Evolutionary conservation across 1,140 invertebrate genomes (phyloP).

Genomic region (Argopecten irradians): DNA sequence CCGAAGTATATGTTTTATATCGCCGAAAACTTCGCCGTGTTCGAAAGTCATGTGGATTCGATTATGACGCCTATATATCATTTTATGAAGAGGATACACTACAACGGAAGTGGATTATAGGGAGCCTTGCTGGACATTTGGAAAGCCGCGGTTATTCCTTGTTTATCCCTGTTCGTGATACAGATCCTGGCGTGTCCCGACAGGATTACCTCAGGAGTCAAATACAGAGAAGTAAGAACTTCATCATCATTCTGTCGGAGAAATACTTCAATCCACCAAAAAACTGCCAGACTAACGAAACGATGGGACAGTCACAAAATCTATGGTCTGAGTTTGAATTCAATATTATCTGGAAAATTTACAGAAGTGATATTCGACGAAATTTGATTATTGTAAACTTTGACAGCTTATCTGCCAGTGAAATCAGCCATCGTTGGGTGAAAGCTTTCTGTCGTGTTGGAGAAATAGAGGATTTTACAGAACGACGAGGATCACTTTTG

Average conservation of each 20-base stretch:
- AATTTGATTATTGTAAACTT: constrained; percentile 46
- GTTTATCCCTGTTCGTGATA: constrained; percentile 31
- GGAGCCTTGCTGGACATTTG: neutral
- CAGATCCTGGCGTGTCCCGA: neutral
- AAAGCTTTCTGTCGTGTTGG: constrained; percentile 44
- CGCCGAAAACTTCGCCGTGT: neutral
- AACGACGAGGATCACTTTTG: neutral
- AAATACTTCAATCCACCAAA: neutral
- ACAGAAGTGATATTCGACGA: constrained; percentile 13
- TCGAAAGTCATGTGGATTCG: neutral
- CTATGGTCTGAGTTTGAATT: constrained; percentile 37
- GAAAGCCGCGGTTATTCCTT: constrained; percentile 28
- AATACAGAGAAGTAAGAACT: constrained; percentile 27
- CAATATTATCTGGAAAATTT: constrained; percentile 41
- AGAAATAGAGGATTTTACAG: constrained; percentile 11
- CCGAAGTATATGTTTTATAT: constrained; percentile 43
- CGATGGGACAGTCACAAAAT: neutral
- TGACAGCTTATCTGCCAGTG: constrained; percentile 26
- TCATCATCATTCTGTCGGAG: constrained; percentile 31
- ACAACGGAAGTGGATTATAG: constrained; percentile 32
- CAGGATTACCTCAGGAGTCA: constrained; percentile 38
- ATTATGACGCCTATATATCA: constrained; percentile 47
- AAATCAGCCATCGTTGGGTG: neutral
- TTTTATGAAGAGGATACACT: constrained; percentile 35
- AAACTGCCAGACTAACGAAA: neutral